Base-by-base conservation (phyloP, 2,113 vertebrate genomes). In the Podarcis cretensis region DNA sequence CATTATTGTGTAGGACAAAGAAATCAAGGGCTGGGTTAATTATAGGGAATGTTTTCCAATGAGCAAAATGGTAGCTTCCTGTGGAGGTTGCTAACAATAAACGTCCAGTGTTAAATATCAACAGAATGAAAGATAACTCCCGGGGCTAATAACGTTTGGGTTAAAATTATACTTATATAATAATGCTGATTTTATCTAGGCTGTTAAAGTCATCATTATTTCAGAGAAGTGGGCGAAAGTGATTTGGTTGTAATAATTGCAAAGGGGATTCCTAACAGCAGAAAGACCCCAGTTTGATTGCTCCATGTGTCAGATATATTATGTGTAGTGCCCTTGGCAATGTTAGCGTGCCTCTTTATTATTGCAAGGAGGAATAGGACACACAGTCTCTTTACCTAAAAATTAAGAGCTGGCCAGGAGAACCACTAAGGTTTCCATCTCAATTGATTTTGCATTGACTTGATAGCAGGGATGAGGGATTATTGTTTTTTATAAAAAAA, bases 1-100 rank as follows among this genome's bases (percentile, higher is more conserved):
- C 68, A 90, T 88, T 83, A 63, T 43, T 86, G 32, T 74, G 2
- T 7, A 83, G 6, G 6, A 1, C 71, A 93, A 77, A 89, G 6
- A 77, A 92, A 86, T 77, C 13, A 83, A 89, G 85, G 2, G 23
- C 91, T n/a, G 75, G 3, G 0, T 83, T 92, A 90, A 84, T 80
- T 86, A 25, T 57, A 74, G 63, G 3, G 43, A 88, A 79, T 37
- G 14, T 8, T 84, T 92, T 91, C 23, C 59, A 81, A 77, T 6
- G 9, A 90, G 81, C 0, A 89, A 89, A 83, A 87, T 30, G 71
- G 27, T 9, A 48, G 20, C 20, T 89, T 83, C 0, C 48, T 3
- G 57, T 54, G 0, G 5, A 87, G 69, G 54, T 89, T n/a, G 1
- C 81, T 30, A 80, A 14, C 9, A 71, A 5, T 0, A 86, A 48